These are phyloP conservation scores for Belonocnema kinseyi DNA, from an alignment of 1,140 invertebrate genomes.

Conservation along the genomic window DNA sequence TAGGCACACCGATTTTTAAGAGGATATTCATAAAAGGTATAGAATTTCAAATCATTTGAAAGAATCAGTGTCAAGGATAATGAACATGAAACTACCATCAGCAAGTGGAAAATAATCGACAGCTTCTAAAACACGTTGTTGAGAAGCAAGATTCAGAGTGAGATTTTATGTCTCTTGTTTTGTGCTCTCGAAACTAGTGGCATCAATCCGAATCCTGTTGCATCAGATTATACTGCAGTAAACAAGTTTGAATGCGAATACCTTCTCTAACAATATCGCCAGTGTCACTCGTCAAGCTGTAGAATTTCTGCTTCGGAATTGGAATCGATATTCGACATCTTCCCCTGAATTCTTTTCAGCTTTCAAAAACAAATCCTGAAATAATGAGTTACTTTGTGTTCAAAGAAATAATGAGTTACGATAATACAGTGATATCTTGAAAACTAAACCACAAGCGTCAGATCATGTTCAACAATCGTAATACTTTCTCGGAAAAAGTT, in stretches of 20 bases:
- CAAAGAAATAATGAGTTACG: neutral
- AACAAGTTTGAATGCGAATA: neutral
- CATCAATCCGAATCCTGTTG: neutral
- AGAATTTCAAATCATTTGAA: too few species aligned
- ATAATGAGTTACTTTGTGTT: neutral
- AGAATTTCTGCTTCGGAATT: neutral
- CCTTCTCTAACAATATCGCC: neutral
- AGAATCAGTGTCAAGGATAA: too few species aligned
- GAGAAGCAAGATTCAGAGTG: too few species aligned
- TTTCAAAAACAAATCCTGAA: neutral
- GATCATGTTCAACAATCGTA: too few species aligned
- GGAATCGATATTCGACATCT: neutral
- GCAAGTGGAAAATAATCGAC: too few species aligned
- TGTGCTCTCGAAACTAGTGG: neutral
- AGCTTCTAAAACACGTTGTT: too few species aligned
- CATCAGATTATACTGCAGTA: conserved; percentile 1
- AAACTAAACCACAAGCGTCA: neutral
- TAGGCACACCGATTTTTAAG: too few species aligned
- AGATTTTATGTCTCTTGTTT: neutral
- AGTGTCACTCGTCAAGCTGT: neutral
- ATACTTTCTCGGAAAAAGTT: too few species aligned
- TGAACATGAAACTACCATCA: too few species aligned
- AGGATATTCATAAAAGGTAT: too few species aligned
- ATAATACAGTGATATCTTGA: neutral
- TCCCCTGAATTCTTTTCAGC: neutral